Percentiles rank a stretch among this genome's conserved stretches.
phyloP scores from a whole-genome alignment of 2,797 vertebrate species.

The Euphonia xanthogaster region DNA sequence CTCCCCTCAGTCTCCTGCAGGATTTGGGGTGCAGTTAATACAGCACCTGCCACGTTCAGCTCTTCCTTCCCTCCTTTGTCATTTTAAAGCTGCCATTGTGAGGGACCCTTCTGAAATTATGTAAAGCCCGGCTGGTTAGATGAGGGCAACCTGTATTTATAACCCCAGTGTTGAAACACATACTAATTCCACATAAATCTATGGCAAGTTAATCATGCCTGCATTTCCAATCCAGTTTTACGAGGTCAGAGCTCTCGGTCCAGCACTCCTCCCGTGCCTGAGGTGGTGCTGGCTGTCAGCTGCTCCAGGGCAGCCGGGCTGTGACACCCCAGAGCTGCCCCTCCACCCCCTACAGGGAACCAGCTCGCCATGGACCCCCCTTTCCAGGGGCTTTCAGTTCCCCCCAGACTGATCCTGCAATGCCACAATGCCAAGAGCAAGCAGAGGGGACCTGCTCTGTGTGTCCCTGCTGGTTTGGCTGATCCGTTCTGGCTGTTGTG shows the following conservation, averaged over 20 bases:
- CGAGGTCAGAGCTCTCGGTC: constrained; percentile 45
- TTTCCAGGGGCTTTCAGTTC: neutral
- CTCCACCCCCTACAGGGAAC: accelerated
- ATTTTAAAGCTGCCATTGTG: neutral
- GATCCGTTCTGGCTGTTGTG: neutral
- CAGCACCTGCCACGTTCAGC: neutral
- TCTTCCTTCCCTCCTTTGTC: neutral
- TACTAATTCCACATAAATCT: constrained; percentile 65
- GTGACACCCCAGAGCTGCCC: neutral
- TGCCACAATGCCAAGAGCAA: neutral
- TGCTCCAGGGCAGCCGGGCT: neutral
- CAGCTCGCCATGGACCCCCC: accelerated
- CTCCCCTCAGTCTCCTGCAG: neutral
- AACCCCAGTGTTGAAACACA: constrained; percentile 45
- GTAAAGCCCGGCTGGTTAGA: constrained; percentile 22
- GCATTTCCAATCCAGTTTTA: constrained; percentile 64
- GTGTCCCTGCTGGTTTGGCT: neutral
- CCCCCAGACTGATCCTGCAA: neutral
- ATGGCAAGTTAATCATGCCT: constrained; percentile 61
- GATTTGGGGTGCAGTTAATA: neutral
- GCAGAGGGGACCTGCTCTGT: too few relatives aligned
- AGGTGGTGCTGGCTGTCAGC: neutral
- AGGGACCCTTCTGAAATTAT: constrained; percentile 32
- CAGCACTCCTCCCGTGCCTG: neutral
- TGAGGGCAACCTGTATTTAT: constrained; percentile 54